Conservation (phyloP, 2,888 invertebrate genomes). For the Dryadula phaetusa region DNA sequence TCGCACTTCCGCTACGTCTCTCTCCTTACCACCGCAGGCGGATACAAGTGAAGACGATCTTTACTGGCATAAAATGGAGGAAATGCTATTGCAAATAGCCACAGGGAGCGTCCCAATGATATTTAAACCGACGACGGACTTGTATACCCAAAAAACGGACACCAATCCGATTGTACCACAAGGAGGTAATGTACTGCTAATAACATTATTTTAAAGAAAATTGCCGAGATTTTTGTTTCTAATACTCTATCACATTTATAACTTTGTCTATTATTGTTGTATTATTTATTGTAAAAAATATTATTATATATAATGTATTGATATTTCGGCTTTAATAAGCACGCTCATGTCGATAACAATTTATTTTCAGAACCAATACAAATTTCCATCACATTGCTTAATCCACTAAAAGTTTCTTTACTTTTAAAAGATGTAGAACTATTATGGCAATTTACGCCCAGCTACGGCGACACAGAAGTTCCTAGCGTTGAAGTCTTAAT, state of each 20-base stretch:
- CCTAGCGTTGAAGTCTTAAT: conserved; percentile 54
- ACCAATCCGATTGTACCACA: conserved; percentile 89
- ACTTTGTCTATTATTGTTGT: not conserved
- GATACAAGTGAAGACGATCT: conserved; percentile 62
- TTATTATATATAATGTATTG: too few relatives aligned
- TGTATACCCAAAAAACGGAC: conserved; percentile 88
- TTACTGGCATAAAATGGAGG: conserved; percentile 90
- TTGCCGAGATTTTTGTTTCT: too few relatives aligned
- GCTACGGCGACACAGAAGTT: conserved; percentile 54
- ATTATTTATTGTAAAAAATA: not conserved
- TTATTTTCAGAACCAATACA: conserved; percentile 89
- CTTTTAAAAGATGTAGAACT: conserved; percentile 88
- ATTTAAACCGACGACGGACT: conserved; percentile 90
- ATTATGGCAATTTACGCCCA: conserved; percentile 87
- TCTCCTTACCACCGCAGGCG: conserved; percentile 67
- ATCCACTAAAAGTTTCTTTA: conserved; percentile 90
- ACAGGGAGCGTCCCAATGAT: conserved; percentile 88
- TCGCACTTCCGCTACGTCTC: conserved; percentile 81
- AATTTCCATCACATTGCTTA: conserved; percentile 89
- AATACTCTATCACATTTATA: too few relatives aligned
- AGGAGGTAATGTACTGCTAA: conserved; percentile 86
- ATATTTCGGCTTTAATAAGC: not conserved
- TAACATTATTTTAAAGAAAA: too few relatives aligned
- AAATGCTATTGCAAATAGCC: conserved; percentile 89
- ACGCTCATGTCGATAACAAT: conserved; percentile 28